Percentiles rank a stretch among this genome's conserved stretches.
Evolutionary conservation across 2,797 vertebrate species (phyloP).

Genomic region (Anableps anableps): DNA sequence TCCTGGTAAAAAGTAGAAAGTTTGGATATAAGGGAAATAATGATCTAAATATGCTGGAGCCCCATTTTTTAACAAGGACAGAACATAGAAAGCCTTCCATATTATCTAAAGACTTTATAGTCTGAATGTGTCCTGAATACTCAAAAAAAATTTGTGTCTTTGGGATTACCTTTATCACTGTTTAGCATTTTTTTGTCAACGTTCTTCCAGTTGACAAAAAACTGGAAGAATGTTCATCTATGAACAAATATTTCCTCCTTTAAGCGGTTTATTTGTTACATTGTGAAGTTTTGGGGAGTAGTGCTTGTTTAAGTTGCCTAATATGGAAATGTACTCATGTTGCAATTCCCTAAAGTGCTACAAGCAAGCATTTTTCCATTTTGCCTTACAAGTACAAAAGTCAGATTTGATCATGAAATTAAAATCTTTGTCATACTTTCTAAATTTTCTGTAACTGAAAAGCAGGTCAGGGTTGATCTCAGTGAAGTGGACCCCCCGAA

Average conservation of each 20-base stretch:
- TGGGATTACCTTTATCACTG: neutral
- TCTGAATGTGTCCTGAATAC: neutral
- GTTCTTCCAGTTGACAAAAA: neutral
- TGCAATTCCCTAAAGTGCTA: neutral
- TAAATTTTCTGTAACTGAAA: conserved; percentile 12
- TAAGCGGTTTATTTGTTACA: neutral
- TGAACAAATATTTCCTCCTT: neutral
- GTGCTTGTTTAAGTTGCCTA: neutral
- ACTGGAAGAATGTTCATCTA: neutral
- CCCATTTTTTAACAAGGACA: neutral
- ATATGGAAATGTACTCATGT: neutral
- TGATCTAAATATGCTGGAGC: neutral
- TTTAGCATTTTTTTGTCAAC: neutral
- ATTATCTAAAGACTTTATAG: neutral
- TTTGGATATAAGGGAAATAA: neutral
- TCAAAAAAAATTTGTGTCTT: neutral
- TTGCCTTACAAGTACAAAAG: neutral
- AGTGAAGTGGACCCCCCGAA: conserved; percentile 89
- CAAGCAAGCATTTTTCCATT: neutral
- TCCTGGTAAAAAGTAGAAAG: neutral
- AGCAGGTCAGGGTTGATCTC: conserved; percentile 87
- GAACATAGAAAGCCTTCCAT: neutral
- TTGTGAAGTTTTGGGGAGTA: neutral
- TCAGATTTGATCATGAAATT: neutral
- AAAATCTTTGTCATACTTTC: neutral